phyloP scores from a whole-genome alignment of 2,888 invertebrate species.

The Lumbricus terrestris region DNA sequence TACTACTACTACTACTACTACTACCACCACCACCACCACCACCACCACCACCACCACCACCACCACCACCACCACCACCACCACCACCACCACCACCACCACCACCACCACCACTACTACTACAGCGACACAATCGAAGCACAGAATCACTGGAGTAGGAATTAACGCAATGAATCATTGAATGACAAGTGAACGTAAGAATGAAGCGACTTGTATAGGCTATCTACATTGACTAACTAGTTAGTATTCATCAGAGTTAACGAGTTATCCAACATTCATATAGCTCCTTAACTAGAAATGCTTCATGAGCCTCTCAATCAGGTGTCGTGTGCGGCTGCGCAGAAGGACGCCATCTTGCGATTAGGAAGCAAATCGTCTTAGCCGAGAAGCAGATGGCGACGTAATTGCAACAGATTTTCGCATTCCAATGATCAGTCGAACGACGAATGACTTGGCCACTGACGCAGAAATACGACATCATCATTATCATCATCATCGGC shows the following conservation, averaged over 20 bases:
- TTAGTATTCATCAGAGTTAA: too few species aligned
- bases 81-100: too few species aligned
- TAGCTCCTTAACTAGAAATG: neutral
- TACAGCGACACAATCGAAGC: neutral
- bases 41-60: too few species aligned
- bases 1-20: too few species aligned
- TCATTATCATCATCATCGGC: neutral
- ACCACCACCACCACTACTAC: too few species aligned
- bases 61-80: too few species aligned
- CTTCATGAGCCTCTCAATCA: neutral
- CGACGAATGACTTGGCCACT: neutral
- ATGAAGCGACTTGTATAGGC: too few species aligned
- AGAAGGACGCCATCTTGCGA: neutral
- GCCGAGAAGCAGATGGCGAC: neutral
- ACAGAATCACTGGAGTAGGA: too few species aligned
- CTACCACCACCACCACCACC: too few species aligned
- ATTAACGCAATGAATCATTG: neutral
- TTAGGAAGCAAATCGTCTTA: constrained; percentile 7
- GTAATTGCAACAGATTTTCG: constrained; percentile 15
- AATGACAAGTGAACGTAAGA: neutral
- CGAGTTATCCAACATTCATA: neutral
- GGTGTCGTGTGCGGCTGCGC: neutral
- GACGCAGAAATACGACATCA: neutral
- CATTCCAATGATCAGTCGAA: neutral
- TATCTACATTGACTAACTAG: too few species aligned